Conservation (phyloP, 2,888 invertebrate species). For the Ectemnius cavifrons region DNA sequence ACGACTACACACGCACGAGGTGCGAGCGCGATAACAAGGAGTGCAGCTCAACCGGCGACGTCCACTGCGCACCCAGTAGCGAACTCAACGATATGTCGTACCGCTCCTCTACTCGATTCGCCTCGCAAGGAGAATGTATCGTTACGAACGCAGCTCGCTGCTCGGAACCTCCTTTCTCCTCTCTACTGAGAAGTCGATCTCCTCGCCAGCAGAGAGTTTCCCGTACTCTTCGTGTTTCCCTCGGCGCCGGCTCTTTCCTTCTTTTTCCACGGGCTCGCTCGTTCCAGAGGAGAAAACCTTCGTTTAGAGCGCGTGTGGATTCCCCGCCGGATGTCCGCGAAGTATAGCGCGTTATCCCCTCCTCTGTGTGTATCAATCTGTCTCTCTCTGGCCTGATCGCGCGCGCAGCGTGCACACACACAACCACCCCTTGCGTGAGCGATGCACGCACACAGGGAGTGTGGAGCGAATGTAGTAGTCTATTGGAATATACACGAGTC, state of each 20-base stretch:
- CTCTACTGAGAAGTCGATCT: conserved; percentile 11
- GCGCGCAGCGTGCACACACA: conserved; percentile 37
- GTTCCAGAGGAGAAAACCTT: conserved; percentile 8
- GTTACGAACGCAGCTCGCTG: conserved; percentile 17
- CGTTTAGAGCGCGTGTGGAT: conserved; percentile 46
- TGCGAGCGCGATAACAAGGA: conserved; percentile 7
- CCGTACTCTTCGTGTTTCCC: conserved; percentile 27
- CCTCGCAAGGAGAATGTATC: conserved; percentile 24
- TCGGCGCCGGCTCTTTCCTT: conserved; percentile 29
- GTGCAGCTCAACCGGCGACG: conserved; percentile 4
- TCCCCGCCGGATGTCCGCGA: conserved; percentile 56
- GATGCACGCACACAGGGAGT: conserved; percentile 3
- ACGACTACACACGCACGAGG: conserved; percentile 33
- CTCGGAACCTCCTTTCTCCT: conserved; percentile 44
- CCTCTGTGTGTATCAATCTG: not conserved
- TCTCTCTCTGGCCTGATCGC: conserved; percentile 14
- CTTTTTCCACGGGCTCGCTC: conserved; percentile 34
- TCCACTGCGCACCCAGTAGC: not conserved
- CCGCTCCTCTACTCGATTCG: not conserved
- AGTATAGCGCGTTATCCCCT: conserved; percentile 29
- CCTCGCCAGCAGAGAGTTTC: not conserved
- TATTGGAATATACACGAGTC: conserved; percentile 36
- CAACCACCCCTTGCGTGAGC: conserved; percentile 9
- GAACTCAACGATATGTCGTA: not conserved
- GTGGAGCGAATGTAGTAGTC: conserved; percentile 16